These are phyloP conservation scores for Drosophila emarginata DNA, from an alignment of 2,888 invertebrate species.

Conservation along the genomic window DNA sequence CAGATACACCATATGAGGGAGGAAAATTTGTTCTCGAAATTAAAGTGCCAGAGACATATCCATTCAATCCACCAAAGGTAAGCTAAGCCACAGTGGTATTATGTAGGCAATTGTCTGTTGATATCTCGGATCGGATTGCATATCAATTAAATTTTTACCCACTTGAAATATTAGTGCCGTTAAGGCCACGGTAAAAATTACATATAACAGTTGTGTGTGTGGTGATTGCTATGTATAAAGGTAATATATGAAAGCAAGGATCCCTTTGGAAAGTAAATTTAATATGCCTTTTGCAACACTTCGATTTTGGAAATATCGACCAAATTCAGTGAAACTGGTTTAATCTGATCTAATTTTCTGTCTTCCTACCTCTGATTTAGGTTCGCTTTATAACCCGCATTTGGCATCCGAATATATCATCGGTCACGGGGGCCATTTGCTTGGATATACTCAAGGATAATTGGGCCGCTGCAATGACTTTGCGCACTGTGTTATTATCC, in stretches of 20 bases:
- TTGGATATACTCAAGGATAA: conserved; percentile 99
- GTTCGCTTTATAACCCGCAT: conserved; percentile 98
- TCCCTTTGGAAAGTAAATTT: too few relatives aligned
- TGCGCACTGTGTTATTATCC: conserved; percentile 96
- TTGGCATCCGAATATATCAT: conserved; percentile 99
- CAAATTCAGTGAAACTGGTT: neutral
- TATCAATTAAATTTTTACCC: too few relatives aligned
- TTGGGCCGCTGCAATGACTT: conserved; percentile 99
- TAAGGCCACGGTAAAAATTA: too few relatives aligned
- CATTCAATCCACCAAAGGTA: conserved; percentile 99
- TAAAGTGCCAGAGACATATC: conserved; percentile 99
- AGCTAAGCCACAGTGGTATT: neutral
- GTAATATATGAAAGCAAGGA: neutral
- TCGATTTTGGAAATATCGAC: neutral
- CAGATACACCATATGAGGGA: conserved; percentile 99
- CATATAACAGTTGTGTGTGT: neutral
- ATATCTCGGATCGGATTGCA: neutral
- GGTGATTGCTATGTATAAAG: neutral
- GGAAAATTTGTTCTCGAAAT: conserved; percentile 97
- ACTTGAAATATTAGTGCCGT: too few relatives aligned
- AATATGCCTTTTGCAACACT: too few relatives aligned
- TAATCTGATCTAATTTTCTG: too few relatives aligned
- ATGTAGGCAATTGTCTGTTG: neutral
- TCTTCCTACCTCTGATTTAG: conserved; percentile 82
- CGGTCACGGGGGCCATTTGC: conserved; percentile 98